Evolutionary conservation across 2,113 vertebrate species (phyloP).

Genomic region (Mus spicilegus): DNA sequence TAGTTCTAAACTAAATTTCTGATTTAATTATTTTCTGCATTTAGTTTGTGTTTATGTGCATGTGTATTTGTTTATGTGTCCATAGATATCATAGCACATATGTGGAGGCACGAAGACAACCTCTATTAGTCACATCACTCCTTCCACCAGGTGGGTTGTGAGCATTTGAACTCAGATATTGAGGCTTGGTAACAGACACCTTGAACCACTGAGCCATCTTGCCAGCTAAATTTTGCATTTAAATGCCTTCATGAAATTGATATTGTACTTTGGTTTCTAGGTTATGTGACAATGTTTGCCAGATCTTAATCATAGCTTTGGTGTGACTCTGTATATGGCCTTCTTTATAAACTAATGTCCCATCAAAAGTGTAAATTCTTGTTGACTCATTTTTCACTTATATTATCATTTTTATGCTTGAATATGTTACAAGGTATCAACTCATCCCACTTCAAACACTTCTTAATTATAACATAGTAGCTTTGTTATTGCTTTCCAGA

Average conservation of each 20-base stretch:
- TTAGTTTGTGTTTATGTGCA: neutral
- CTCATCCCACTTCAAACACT: neutral
- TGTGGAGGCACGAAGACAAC: neutral
- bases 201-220: neutral
- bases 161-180: neutral
- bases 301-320: neutral
- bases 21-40: neutral
- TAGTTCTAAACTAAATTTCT: neutral
- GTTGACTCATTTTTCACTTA: neutral
- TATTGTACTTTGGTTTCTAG: neutral
- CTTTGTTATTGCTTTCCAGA: constrained; percentile 23
- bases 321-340: neutral
- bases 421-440: constrained; percentile 9
- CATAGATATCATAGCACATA: too few relatives aligned
- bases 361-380: neutral
- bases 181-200: too few relatives aligned
- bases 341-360: neutral
- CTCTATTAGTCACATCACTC: neutral
- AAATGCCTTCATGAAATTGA: constrained; percentile 16
- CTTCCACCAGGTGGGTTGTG: neutral
- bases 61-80: neutral
- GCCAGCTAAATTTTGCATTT: neutral
- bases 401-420: neutral
- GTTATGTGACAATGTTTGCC: neutral
- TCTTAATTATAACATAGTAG: neutral